Evolutionary conservation across 2,888 invertebrate genomes (phyloP).

Genomic region (Hermaeophaga mercurialis): DNA sequence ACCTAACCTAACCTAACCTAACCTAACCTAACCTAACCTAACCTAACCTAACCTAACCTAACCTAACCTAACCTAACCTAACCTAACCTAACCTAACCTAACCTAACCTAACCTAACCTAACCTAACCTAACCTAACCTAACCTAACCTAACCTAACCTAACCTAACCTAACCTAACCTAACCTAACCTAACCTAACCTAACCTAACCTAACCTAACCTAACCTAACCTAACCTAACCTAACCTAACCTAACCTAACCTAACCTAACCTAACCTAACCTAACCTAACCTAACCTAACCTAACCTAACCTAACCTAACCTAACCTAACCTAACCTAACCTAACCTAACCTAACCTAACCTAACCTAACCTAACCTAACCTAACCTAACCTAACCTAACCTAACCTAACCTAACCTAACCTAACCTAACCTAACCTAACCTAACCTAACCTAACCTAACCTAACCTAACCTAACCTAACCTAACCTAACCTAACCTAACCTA

Average conservation of each 20-base stretch:
- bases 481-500: slow-evolving; percentile 19
- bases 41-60: slow-evolving; percentile 35
- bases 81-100: slow-evolving; percentile 43
- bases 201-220: slow-evolving; percentile 20
- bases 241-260: slow-evolving; percentile 28
- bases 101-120: slow-evolving; percentile 39
- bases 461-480: background rate
- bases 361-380: background rate
- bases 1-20: slow-evolving; percentile 30
- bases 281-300: slow-evolving; percentile 30
- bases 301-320: slow-evolving; percentile 30
- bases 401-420: slow-evolving; percentile 15
- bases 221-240: slow-evolving; percentile 27
- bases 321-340: slow-evolving; percentile 30
- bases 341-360: slow-evolving; percentile 28
- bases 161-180: slow-evolving; percentile 30
- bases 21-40: slow-evolving; percentile 24
- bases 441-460: background rate
- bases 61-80: slow-evolving; percentile 42
- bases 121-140: slow-evolving; percentile 34
- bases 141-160: slow-evolving; percentile 30
- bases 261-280: slow-evolving; percentile 30
- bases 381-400: slow-evolving; percentile 20
- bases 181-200: slow-evolving; percentile 20
- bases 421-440: background rate